Percentiles rank a stretch among this genome's conserved stretches.
These are phyloP conservation scores for Trachemys scripta DNA, from an alignment of 2,113 vertebrate genomes.

Conservation along the genomic window DNA sequence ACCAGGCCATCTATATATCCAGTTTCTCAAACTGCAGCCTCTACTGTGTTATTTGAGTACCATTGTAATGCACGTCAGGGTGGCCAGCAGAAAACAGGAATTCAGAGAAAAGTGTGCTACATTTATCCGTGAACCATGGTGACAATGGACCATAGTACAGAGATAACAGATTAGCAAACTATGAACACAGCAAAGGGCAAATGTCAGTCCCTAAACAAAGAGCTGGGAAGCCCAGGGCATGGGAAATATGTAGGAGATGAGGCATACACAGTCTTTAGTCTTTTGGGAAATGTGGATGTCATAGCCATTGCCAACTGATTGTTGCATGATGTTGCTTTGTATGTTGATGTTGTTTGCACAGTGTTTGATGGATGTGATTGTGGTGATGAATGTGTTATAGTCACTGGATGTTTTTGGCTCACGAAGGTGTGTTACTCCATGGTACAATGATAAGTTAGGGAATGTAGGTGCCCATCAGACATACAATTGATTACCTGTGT, in stretches of 20 bases:
- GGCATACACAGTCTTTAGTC: not conserved
- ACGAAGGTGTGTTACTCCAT: not conserved
- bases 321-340: not conserved
- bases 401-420: not conserved
- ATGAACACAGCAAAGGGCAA: not conserved
- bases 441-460: not conserved
- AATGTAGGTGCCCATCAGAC: not conserved
- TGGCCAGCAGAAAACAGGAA: not conserved
- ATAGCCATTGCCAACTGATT: not conserved
- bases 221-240: not conserved
- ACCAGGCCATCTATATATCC: not conserved
- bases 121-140: not conserved
- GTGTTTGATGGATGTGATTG: not conserved
- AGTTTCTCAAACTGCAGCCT: not conserved
- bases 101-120: not conserved
- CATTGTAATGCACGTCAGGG: not conserved
- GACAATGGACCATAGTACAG: not conserved
- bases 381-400: not conserved
- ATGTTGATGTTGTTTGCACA: not conserved
- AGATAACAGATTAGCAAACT: not conserved
- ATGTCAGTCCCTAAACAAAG: not conserved
- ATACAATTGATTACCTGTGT: accelerated
- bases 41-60: not conserved
- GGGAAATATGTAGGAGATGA: not conserved
- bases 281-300: accelerated